Conservation (phyloP, 2,113 vertebrate genomes). For the Cricetomys ansorgei region DNA sequence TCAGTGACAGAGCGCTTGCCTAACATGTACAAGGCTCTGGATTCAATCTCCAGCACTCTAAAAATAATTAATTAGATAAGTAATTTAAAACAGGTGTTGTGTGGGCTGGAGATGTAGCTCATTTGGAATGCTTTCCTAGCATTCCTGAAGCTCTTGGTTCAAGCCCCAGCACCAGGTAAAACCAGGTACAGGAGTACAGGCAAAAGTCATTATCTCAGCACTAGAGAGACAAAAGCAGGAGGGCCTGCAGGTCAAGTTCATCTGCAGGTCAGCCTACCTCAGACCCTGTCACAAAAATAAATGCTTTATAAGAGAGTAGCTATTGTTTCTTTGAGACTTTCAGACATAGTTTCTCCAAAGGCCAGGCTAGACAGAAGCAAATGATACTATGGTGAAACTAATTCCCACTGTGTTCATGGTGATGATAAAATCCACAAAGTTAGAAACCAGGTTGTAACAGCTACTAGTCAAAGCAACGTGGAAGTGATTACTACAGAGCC, state of each 20-base stretch:
- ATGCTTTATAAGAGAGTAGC: background rate
- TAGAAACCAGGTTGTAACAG: background rate
- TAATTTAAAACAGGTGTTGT: background rate
- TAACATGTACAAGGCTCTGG: background rate
- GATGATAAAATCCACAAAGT: background rate
- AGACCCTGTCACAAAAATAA: background rate
- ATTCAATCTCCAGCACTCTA: background rate
- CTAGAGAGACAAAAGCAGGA: background rate
- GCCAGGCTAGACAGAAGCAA: background rate
- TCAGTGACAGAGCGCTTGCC: background rate
- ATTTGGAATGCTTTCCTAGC: background rate
- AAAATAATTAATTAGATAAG: background rate
- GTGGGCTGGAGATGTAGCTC: no score
- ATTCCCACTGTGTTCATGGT: background rate
- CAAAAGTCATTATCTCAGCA: background rate
- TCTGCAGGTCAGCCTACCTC: background rate
- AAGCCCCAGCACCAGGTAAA: background rate
- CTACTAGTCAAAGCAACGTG: background rate
- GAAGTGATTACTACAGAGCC: background rate
- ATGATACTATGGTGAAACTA: background rate
- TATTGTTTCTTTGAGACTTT: slow-evolving; percentile 5
- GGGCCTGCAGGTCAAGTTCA: background rate
- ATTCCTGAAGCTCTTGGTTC: background rate
- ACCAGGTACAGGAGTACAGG: background rate
- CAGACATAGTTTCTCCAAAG: background rate